Base-by-base conservation (phyloP, 1,140 invertebrate genomes). In the Leptinotarsa defecta region DNA sequence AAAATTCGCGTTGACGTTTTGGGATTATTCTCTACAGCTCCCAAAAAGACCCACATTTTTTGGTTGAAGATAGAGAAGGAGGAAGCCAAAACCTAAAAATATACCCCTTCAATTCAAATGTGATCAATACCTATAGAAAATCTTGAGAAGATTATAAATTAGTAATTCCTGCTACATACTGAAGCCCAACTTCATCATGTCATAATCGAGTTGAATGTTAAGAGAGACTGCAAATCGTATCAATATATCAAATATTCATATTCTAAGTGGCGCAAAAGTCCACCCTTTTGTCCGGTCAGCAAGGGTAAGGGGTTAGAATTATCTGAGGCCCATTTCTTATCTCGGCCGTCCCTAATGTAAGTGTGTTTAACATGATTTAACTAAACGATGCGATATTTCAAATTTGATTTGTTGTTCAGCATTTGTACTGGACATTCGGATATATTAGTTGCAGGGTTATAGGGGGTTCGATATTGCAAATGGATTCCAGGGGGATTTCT, bases 171-270 rank as follows among this genome's bases (percentile, higher is more conserved):
- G 17, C 48, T 34, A 17, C 69, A 20, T 27, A 34, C 6, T 17
- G 61, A 43, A 73, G 8, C 20, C 52, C 24, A 70, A 74, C 49
- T 27, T 61, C 63, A 6, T 73, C 71, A 48, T 13, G 63, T 57
- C 19, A 73, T 43, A 76, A 69, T 73, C 43, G 13, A 74, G 71
- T 73, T 74, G n/a, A 73, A 74, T 62, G 52, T 15, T 57, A 57
- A 57, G 52, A 57, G 52, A 57, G 15, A n/a, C 6, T 17, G 52
- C 15, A 57, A 19, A 57, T 15, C 15, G 17, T 27, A 15, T 74
- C 71, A 34, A 74, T 73, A 68, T 68, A 74, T 74, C 72, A 74
- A 76, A 74, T 73, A 76, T 77, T 74, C 73, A 74, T 74, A 71
- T 77, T 77, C 76, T 77, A 74, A 74, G 76, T 74, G 72, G 73